Evolutionary conservation across 2,797 vertebrate species (phyloP), one percentile per base, ranked within the genome.

Genomic region (Valencia hispanica): DNA sequence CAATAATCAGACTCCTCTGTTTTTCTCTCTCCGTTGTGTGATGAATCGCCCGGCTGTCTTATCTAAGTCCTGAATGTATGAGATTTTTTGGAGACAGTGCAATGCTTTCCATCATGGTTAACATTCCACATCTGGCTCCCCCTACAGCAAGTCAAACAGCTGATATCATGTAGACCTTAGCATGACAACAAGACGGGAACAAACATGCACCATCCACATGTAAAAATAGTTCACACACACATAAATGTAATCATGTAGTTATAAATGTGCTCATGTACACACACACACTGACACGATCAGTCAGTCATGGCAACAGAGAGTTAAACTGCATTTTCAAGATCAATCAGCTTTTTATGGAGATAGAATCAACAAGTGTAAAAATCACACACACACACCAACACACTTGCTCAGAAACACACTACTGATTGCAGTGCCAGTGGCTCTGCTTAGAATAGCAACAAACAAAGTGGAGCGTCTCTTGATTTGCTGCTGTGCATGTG

Each of bases 111-210:
- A 86, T 82, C 89, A 82, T 74, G 83, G 90, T 88, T 91, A 93
- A 91, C 89, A 94, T 94, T 94, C 91, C 94, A 90, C 85, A 83
- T 89, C 81, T 86, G 85, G 84, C 89, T 86, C 88, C 79, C 77
- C 88, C 86, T 72, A 72, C 77, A 27, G 25, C 39, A 12, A 73
- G 84, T 87, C 74, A 87, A 90, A 89, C 27, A 75, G 66, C 77
- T 81, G 91, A 93, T 39, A 90, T 92, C 91, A 76, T n/a, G 76
- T 79, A 87, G 74, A 90, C 82, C 75, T 57, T 70, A 55, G 84
- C 71, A 78, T 14, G 77, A 76, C 77, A 83, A 82, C 85, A 84
- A 82, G 79, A 77, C 47, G 36, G 22, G 79, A 61, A 59, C 68
- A 86, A 82, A 72, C 73, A 79, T 41, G 65, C 78, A 78, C 78